A percentile compares a stretch with the other conserved stretches of the same genome.
These are phyloP conservation scores for Anthonomus grandis DNA, from an alignment of 1,140 invertebrate species.

Conservation along the genomic window DNA sequence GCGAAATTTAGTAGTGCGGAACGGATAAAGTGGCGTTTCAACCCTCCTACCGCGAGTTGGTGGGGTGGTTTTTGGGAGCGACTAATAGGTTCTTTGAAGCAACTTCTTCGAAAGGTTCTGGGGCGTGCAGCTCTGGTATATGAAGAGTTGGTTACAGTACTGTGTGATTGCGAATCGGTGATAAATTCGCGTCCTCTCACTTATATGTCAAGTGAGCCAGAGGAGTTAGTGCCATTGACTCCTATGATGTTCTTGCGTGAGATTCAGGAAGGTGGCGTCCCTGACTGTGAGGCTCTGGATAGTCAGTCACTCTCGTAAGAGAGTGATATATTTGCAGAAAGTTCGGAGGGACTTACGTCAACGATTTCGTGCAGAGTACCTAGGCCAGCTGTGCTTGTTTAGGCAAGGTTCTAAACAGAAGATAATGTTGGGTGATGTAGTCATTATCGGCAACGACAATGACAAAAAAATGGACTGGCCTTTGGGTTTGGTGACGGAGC, in stretches of 20 bases:
- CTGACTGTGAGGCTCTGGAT: constrained; percentile 19
- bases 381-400: constrained; percentile 1
- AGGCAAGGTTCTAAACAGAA: neutral
- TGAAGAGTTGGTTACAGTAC: constrained; percentile 41
- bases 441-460: constrained; percentile 13
- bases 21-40: constrained; percentile 45
- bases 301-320: no score
- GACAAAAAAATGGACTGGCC: constrained; percentile 19
- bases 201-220: constrained; percentile 37
- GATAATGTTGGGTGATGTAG: neutral
- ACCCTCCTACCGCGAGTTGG: constrained; percentile 42
- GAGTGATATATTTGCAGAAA: no score
- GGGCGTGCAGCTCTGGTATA: constrained; percentile 31
- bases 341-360: neutral
- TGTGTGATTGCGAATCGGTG: constrained; percentile 40
- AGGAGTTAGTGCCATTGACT: constrained; percentile 19
- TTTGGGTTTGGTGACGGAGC: constrained; percentile 7
- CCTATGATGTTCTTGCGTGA: constrained; percentile 25
- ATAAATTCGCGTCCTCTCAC: constrained; percentile 46
- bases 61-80: constrained; percentile 45
- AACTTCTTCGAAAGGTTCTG: constrained; percentile 35
- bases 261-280: neutral
- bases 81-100: constrained; percentile 36
- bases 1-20: constrained; percentile 17
- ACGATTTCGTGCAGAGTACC: neutral